Conservation (phyloP, 2,888 invertebrate genomes). For the Acrobasis consociella region DNA sequence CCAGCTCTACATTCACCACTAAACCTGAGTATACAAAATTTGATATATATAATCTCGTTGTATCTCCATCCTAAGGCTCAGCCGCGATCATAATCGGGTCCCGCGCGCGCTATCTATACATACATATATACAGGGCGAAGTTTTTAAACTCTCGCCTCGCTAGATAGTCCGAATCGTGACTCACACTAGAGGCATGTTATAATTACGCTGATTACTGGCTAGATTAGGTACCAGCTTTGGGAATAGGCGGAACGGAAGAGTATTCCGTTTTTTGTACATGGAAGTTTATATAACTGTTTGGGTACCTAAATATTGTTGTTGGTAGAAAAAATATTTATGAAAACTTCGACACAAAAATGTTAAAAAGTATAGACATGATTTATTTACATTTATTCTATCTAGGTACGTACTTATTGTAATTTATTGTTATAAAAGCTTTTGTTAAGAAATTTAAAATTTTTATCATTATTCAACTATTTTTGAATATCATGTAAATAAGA, state of each 20-base stretch:
- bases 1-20: no score
- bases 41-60: constrained; percentile 34
- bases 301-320: no score
- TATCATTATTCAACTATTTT: no score
- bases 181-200: constrained; percentile 75
- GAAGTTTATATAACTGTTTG: not conserved
- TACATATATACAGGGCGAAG: constrained; percentile 43
- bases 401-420: no score
- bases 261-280: not conserved
- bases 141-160: constrained; percentile 59
- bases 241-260: constrained; percentile 50
- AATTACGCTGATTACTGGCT: constrained; percentile 73
- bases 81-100: constrained; percentile 73
- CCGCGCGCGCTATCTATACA: constrained; percentile 57
- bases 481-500: no score
- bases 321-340: no score
- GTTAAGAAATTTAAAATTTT: no score
- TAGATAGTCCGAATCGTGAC: constrained; percentile 77
- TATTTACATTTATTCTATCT: not conserved
- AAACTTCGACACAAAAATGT: not conserved
- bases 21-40: no score
- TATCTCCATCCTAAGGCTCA: constrained; percentile 46
- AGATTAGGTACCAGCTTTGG: constrained; percentile 58
- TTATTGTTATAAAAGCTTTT: not conserved
- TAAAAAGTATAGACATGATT: not conserved